Evolutionary conservation across 2,113 vertebrate species (phyloP), one percentile per base, ranked within the genome.

Genomic region (Archocentrus centrarchus): DNA sequence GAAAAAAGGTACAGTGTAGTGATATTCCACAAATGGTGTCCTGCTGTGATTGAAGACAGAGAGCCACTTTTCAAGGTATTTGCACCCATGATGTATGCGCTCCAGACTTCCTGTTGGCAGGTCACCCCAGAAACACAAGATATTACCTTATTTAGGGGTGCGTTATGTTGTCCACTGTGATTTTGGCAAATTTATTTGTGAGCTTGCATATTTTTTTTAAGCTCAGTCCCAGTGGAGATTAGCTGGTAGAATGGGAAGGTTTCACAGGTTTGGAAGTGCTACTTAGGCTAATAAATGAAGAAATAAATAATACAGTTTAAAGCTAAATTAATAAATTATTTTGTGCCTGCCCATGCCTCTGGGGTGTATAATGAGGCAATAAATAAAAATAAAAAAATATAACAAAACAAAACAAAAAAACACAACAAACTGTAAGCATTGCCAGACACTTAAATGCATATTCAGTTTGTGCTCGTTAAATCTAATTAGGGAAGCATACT

Each of bases 281-380:
- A 89, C 47, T 79, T 80, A 55, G 88, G 80, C 77, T 90, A 91
- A 88, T 91, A 88, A 91, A 88, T 80, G 62, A 86, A 85, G 60
- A 80, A 81, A 90, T 95, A 84, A 93, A 93, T 92, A 90, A 91
- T 90, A 77, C 84, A 81, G 88, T 89, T 86, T 89, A 81, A 91
- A 37, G 63, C 76, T 70, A 88, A 90, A 91, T 93, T 79, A 83
- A 89, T 90, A 85, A 90, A 77, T 82, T 83, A 80, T 83, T 81
- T 55, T 84, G 81, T 85, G 87, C 91, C 90, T 91, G 87, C 76
- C 32, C 66, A 75, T 88, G 81, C 86, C 91, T 89, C 88, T 85
- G 85, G 82, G 90, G 82, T 85, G 76, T 82, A 44, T 78, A 64
- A 86, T 59, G 66, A 91, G 82, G 64, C 22, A 68, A 68, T 14